phyloP scores from a whole-genome alignment of 2,797 vertebrate species.

The Enteromius trimaculatus region DNA sequence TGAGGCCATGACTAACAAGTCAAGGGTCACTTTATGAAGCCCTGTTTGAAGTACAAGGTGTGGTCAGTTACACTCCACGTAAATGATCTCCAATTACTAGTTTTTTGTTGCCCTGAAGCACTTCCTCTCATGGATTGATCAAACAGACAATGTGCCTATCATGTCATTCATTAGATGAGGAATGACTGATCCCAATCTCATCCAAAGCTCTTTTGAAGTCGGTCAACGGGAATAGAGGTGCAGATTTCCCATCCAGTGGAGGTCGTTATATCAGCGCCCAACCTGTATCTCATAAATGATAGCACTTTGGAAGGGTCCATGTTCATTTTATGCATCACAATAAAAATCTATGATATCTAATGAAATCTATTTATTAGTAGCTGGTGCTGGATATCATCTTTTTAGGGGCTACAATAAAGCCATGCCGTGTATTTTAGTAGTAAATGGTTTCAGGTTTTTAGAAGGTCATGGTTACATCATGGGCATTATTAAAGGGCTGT shows the following conservation, averaged over 20 bases:
- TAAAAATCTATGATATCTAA: background rate
- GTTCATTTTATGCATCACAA: background rate
- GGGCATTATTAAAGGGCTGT: conserved; percentile 6
- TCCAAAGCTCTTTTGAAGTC: conserved; percentile 4
- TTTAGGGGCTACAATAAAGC: background rate
- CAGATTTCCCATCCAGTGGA: background rate
- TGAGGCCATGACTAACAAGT: background rate
- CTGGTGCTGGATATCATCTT: background rate
- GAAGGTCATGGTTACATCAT: conserved; percentile 5
- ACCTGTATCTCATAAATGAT: background rate
- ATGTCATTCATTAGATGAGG: conserved; percentile 27
- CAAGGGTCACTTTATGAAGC: conserved; percentile 1
- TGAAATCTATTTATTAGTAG: background rate
- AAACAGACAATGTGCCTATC: conserved; percentile 5
- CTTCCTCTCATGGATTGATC: conserved; percentile 6
- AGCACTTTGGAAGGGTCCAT: background rate
- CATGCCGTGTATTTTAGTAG: background rate
- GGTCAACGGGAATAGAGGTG: background rate
- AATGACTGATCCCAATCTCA: background rate
- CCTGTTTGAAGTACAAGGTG: background rate
- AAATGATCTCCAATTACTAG: background rate
- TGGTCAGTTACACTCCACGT: background rate
- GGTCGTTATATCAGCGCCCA: background rate
- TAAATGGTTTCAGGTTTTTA: background rate
- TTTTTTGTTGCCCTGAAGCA: conserved; percentile 15